A percentile compares a stretch with the other conserved stretches of the same genome.
phyloP scores from a whole-genome alignment of 2,113 vertebrate genomes.

The Nymphicus hollandicus region DNA sequence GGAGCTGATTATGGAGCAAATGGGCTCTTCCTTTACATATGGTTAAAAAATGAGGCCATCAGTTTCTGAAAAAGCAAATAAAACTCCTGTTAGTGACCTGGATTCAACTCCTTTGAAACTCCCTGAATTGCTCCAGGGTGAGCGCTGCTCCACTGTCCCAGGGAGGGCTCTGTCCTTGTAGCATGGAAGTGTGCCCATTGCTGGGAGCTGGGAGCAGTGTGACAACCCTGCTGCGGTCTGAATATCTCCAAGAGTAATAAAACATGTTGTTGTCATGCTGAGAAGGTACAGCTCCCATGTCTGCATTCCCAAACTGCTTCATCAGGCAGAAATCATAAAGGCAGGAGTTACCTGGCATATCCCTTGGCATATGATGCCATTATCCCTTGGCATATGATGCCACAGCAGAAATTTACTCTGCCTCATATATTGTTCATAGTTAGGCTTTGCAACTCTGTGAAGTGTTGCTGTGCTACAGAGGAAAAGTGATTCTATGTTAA shows the following conservation, averaged over 20 bases:
- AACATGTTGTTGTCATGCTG: fast-evolving
- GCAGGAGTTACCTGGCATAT: fast-evolving
- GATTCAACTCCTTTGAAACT: neutral
- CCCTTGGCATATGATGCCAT: neutral
- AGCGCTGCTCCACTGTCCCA: neutral
- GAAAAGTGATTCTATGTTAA: neutral
- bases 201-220: neutral
- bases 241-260: neutral
- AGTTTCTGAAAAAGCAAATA: neutral
- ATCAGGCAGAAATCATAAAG: neutral
- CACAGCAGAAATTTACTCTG: fast-evolving
- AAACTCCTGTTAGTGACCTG: neutral
- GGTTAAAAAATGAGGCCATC: neutral
- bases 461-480: neutral
- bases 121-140: neutral
- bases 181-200: neutral
- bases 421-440: fast-evolving
- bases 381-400: fast-evolving
- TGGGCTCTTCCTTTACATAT: neutral
- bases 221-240: neutral
- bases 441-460: neutral
- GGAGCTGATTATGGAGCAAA: neutral
- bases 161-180: fast-evolving
- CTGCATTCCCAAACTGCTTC: fast-evolving
- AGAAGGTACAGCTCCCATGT: fast-evolving